Conservation (phyloP, 2,888 invertebrate species). For the Marasmarcha lunaedactyla region DNA sequence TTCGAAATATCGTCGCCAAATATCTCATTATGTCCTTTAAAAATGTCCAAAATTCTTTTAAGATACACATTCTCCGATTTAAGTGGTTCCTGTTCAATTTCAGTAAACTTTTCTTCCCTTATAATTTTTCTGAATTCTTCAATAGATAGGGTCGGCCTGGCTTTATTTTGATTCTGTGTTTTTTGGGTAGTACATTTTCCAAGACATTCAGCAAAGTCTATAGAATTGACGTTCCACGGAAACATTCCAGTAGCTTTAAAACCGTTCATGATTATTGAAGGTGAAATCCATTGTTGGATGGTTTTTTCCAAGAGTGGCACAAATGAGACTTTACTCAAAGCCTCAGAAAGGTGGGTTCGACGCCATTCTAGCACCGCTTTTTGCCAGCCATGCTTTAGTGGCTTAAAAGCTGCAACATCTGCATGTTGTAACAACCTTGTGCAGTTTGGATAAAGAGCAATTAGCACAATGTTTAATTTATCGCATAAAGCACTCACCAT, state of each 20-base stretch:
- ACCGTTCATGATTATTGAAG: constrained; percentile 6
- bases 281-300: constrained; percentile 3
- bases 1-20: no score
- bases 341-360: neutral
- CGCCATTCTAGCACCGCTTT: neutral
- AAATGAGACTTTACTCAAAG: neutral
- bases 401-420: constrained; percentile 7
- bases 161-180: neutral
- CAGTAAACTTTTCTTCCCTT: no score
- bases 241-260: constrained; percentile 3
- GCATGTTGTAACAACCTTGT: constrained; percentile 9
- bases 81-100: no score
- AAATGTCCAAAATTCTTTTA: no score
- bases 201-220: no score
- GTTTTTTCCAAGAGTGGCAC: neutral
- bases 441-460: constrained; percentile 7
- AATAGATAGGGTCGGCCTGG: neutral
- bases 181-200: no score
- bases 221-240: neutral
- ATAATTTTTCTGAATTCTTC: neutral
- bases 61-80: no score
- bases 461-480: constrained; percentile 1
- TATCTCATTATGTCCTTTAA: no score
- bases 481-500: constrained; percentile 1
- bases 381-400: constrained; percentile 1